Base-by-base conservation (phyloP, 2,113 vertebrate species). In the Xiphophorus couchianus region DNA sequence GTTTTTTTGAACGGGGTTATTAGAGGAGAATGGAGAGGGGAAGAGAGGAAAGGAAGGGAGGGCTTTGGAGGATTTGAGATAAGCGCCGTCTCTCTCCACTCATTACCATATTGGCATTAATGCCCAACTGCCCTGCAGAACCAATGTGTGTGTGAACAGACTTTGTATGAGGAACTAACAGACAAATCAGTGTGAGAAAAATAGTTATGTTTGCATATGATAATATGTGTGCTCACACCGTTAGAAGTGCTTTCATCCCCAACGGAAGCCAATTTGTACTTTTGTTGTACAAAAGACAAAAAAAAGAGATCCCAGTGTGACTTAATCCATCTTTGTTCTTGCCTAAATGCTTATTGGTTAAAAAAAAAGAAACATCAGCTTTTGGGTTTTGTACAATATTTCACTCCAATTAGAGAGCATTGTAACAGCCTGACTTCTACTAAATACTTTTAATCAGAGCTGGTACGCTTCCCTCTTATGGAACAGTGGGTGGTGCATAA, bases 21-120 rank as follows among this genome's bases (percentile, higher is more conserved):
- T 66, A 73, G 68, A 71, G 35, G 44, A 70, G 68, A 83, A 78
- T 74, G 25, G 77, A 76, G 66, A 73, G 65, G 74, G 54, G 71
- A 64, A 68, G 37, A 62, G 30, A 42, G 61, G 30, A 51, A 9
- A 6, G 42, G 44, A 35, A 64, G 48, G 61, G 30, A 22, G n/a
- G 28, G 60, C 42, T 67, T 68, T 84, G 83, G 69, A 77, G 73
- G 27, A 81, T 86, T 87, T 75, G 48, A 85, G 85, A 92, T 88
- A 90, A 86, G 73, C 67, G 4, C 71, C 2, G 69, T 78, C 81
- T 81, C 67, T 81, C 62, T 77, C 42, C 69, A 80, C 77, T 88
- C 78, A 92, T 91, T 91, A 91, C 27, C 85, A 88, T 85, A 89
- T 85, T 63, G 83, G 86, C 80, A 76, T 81, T 74, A 29, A 48